phyloP scores from a whole-genome alignment of 2,888 invertebrate genomes.

The Xylota sylvarum region DNA sequence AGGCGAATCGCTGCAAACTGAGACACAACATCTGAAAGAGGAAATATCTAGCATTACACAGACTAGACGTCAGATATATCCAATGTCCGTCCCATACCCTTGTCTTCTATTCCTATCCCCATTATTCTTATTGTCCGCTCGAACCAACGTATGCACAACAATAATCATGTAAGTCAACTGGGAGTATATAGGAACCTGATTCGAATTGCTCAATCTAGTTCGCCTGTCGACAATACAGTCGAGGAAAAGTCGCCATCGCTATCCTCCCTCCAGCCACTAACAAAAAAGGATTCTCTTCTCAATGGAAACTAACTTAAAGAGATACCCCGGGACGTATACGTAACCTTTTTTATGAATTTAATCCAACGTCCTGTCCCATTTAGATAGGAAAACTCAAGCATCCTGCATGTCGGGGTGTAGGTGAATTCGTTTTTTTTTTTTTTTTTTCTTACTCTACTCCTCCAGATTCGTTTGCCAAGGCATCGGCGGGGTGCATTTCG shows the following conservation, averaged over 20 bases:
- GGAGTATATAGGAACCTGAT: slow-evolving; percentile 61
- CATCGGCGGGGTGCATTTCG: slow-evolving; percentile 68
- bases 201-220: slow-evolving; percentile 66
- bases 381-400: slow-evolving; percentile 72
- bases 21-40: slow-evolving; percentile 24
- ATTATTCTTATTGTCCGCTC: slow-evolving; percentile 9
- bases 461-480: slow-evolving; percentile 55
- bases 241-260: slow-evolving; percentile 48
- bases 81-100: slow-evolving; percentile 12
- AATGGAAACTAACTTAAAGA: slow-evolving; percentile 57
- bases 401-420: slow-evolving; percentile 57
- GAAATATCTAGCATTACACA: slow-evolving; percentile 47
- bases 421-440: slow-evolving; percentile 50
- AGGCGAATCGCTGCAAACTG: background rate
- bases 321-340: slow-evolving; percentile 62
- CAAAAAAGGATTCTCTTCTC: background rate
- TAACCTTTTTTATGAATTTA: slow-evolving; percentile 74
- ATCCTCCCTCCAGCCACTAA: background rate
- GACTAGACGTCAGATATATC: slow-evolving; percentile 29
- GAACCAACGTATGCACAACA: slow-evolving; percentile 56
- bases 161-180: slow-evolving; percentile 73
- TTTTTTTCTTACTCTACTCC: background rate
- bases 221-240: slow-evolving; percentile 43
- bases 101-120: background rate
- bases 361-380: slow-evolving; percentile 75